These are phyloP conservation scores for Callaeas wilsoni DNA, from an alignment of 2,113 vertebrate genomes.

Conservation along the genomic window DNA sequence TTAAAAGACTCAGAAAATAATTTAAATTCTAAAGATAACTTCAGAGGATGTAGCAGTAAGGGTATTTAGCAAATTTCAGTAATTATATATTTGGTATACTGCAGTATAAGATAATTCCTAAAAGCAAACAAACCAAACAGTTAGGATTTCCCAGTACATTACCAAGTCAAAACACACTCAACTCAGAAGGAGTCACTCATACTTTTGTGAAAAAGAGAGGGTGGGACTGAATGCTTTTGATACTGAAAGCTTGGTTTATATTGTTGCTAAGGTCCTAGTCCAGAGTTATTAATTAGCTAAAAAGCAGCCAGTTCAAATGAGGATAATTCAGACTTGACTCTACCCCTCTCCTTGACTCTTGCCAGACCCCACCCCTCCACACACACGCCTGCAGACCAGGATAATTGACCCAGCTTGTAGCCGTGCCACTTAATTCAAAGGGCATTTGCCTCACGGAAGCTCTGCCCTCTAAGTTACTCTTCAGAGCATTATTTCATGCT, in stretches of 20 bases:
- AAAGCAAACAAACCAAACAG: neutral
- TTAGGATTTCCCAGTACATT: neutral
- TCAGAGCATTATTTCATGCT: neutral
- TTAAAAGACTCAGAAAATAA: neutral
- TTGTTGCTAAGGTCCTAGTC: neutral
- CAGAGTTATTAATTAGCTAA: neutral
- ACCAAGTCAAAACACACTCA: neutral
- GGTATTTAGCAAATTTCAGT: neutral
- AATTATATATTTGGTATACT: neutral
- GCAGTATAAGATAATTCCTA: neutral
- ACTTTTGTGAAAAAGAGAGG: neutral
- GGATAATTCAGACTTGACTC: neutral
- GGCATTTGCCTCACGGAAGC: neutral
- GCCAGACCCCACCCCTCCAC: neutral
- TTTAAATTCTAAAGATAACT: neutral
- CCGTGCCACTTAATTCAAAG: neutral
- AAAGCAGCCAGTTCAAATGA: neutral
- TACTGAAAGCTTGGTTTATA: neutral
- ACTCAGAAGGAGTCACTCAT: neutral
- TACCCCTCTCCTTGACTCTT: neutral
- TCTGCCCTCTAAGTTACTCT: neutral
- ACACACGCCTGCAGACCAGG: neutral
- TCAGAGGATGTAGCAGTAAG: neutral
- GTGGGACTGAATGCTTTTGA: neutral
- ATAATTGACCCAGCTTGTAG: constrained; percentile 10